Evolutionary conservation across 1,140 invertebrate genomes (phyloP), one percentile per base, ranked within the genome.

Genomic region (Xylocopa sonorina): DNA sequence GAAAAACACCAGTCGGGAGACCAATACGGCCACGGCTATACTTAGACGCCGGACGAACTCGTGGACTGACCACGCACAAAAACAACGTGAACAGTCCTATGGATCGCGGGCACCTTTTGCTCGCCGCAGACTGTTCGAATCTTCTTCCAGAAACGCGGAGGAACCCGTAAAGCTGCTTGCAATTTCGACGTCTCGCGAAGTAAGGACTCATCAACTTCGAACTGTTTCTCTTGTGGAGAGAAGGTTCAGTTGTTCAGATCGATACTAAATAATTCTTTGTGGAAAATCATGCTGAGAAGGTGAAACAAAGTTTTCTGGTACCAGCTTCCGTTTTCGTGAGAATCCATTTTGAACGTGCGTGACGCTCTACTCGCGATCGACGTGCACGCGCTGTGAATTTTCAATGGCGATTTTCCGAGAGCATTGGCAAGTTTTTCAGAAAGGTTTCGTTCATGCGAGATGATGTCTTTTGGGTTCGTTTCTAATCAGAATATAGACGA

Each of bases 11-110:
- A 66, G 64, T 50, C 55, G 50, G 71, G 86, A 88, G 88, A 90
- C 89, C 89, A 91, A 91, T 90, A 91, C 90, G 91, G 92, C 89
- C 86, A 90, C 86, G 86, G 89, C 91, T 93, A 93, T 91, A 92
- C 92, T 93, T 92, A 92, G 89, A 87, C 82, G 88, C 86, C 91
- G 86, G 83, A 91, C 81, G 82, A 75, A 84, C 62, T 71, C 74
- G 81, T 82, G 82, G 85, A 91, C 89, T 90, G 90, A 91, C 90
- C 91, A 89, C 87, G 85, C 87, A 85, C 83, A 88, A 87, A 92
- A 85, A 86, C 85, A 86, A 86, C 72, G 57, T 27, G 50, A 57
- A 81, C 29, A 53, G 68, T 51, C n/a, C 29, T 41, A 29, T n/a
- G 34, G 43, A 74, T 81, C 74, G 67, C 41, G 41, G 62, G 43